These are phyloP conservation scores for Parthenolecanium corni DNA, from an alignment of 2,888 invertebrate species.

Conservation along the genomic window DNA sequence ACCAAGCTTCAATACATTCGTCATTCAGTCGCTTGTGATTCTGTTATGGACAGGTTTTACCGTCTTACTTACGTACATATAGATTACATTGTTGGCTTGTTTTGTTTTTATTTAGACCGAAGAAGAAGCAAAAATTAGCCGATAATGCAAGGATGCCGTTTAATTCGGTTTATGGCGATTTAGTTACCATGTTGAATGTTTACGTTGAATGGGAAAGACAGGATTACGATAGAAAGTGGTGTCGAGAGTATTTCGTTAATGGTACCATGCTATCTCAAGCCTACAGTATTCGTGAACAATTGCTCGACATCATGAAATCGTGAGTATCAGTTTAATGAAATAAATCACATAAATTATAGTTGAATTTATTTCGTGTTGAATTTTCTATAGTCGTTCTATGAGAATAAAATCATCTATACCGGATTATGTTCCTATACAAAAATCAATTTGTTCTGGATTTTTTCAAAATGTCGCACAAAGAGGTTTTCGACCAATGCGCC, in stretches of 20 bases:
- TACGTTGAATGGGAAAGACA: neutral
- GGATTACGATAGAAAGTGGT: neutral
- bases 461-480: constrained; percentile 12
- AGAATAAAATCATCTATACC: neutral
- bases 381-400: neutral
- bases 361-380: neutral
- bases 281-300: constrained; percentile 2
- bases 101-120: neutral
- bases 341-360: neutral
- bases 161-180: neutral
- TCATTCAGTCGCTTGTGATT: too few species aligned
- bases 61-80: too few species aligned
- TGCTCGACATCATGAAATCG: constrained; percentile 10
- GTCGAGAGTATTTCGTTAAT: neutral
- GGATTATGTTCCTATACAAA: neutral
- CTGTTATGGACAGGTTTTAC: too few species aligned
- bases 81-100: neutral
- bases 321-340: neutral
- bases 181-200: constrained; percentile 2
- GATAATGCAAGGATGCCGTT: neutral
- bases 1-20: too few species aligned
- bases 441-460: constrained; percentile 21
- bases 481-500: neutral
- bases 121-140: neutral
- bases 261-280: neutral